These are phyloP conservation scores for Heptranchias perlo DNA, from an alignment of 2,113 vertebrate species.

Conservation along the genomic window DNA sequence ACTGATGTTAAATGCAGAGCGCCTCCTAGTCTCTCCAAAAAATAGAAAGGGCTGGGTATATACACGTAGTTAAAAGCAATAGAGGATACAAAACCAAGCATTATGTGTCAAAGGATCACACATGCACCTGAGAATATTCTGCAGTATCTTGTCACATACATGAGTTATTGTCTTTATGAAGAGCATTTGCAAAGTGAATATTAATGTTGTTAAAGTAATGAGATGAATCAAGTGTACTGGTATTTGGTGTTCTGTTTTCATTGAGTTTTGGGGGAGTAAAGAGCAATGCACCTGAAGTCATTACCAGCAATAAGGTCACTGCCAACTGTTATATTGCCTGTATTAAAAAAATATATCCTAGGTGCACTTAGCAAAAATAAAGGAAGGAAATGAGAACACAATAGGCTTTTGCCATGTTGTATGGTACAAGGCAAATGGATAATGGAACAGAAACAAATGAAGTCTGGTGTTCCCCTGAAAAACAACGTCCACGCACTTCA, in stretches of 20 bases:
- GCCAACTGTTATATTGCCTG: background rate
- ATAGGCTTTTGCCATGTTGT: background rate
- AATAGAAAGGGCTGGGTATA: background rate
- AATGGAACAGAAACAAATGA: conserved; percentile 25
- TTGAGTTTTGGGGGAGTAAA: background rate
- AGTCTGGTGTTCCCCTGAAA: background rate
- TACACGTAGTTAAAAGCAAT: background rate
- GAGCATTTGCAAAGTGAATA: background rate
- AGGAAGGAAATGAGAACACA: background rate
- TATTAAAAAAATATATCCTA: background rate
- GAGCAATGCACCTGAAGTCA: background rate
- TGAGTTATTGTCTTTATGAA: background rate
- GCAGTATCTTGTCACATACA: background rate
- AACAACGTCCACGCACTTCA: background rate
- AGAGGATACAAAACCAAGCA: background rate
- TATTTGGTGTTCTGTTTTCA: background rate
- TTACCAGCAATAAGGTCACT: background rate
- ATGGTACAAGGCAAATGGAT: background rate
- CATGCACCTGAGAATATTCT: background rate
- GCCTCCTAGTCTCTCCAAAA: background rate
- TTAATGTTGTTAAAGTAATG: background rate
- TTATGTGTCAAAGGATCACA: no score
- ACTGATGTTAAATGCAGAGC: background rate
- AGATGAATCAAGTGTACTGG: background rate
- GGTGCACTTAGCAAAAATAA: background rate